A percentile compares a stretch with the other conserved stretches of the same genome.
phyloP scores from a whole-genome alignment of 2,888 invertebrate species.

The Eudasyphora cyanicolor region DNA sequence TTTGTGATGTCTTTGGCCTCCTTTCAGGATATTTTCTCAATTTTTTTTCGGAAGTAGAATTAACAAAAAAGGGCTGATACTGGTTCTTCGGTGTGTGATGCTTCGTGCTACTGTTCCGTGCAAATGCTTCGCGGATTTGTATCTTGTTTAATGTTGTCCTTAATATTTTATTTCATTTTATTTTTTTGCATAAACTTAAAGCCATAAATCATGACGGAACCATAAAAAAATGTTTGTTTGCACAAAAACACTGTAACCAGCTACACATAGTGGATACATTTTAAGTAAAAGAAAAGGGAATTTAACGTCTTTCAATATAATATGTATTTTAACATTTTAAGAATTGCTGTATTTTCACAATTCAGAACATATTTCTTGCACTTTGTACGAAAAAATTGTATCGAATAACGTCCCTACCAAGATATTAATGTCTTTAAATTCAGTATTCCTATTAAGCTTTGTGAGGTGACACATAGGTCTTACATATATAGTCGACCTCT shows the following conservation, averaged over 20 bases:
- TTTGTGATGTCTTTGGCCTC: conserved; percentile 9
- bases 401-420: too few relatives aligned
- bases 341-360: too few relatives aligned
- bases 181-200: neutral
- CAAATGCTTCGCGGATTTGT: neutral
- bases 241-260: neutral
- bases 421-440: too few relatives aligned
- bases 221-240: conserved; percentile 3
- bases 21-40: neutral
- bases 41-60: neutral
- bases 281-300: too few relatives aligned
- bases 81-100: neutral
- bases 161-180: neutral
- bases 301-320: too few relatives aligned
- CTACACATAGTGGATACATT: too few relatives aligned
- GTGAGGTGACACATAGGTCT: too few relatives aligned
- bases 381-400: too few relatives aligned
- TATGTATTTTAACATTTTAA: too few relatives aligned
- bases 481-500: too few relatives aligned
- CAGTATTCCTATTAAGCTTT: too few relatives aligned
- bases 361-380: too few relatives aligned
- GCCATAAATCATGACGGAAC: conserved; percentile 6
- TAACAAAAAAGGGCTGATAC: conserved; percentile 4
- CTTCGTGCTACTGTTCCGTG: neutral
- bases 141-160: neutral